Conservation (phyloP, 1,140 invertebrate genomes). For the Berghia stephanieae region DNA sequence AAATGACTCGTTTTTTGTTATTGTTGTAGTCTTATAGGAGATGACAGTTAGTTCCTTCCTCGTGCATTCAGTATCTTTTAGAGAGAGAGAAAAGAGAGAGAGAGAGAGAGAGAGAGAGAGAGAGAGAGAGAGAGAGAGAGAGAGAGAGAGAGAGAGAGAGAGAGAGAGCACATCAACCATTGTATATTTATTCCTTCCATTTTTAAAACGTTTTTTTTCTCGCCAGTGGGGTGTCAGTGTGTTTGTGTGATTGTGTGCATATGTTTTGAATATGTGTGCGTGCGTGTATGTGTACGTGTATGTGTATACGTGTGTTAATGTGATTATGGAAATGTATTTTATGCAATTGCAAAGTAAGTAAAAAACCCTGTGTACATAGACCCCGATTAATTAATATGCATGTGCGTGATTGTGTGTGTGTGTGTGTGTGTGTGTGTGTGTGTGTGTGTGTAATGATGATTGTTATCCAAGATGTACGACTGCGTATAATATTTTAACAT, state of each 20-base stretch:
- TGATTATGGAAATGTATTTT: background rate
- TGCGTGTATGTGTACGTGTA: constrained; percentile 12
- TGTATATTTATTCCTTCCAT: background rate
- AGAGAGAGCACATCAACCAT: no score
- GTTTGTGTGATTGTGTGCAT: constrained; percentile 1
- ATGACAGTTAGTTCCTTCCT: background rate
- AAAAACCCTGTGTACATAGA: background rate
- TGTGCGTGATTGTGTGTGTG: no score
- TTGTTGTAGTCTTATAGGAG: background rate
- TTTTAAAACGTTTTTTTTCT: background rate
- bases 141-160: constrained; percentile 8
- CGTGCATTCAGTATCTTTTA: background rate
- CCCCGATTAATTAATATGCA: background rate
- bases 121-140: constrained; percentile 31
- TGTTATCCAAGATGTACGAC: background rate
- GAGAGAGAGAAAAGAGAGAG: background rate
- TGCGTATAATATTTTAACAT: background rate
- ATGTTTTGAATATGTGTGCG: background rate
- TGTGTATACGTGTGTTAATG: background rate
- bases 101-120: constrained; percentile 14
- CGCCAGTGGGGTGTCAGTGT: constrained; percentile 5
- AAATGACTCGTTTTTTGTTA: background rate
- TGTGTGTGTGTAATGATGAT: no score
- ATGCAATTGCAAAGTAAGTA: background rate
- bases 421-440: no score